These are phyloP conservation scores for Cebidichthys violaceus DNA, from an alignment of 2,113 vertebrate genomes.

Conservation along the genomic window DNA sequence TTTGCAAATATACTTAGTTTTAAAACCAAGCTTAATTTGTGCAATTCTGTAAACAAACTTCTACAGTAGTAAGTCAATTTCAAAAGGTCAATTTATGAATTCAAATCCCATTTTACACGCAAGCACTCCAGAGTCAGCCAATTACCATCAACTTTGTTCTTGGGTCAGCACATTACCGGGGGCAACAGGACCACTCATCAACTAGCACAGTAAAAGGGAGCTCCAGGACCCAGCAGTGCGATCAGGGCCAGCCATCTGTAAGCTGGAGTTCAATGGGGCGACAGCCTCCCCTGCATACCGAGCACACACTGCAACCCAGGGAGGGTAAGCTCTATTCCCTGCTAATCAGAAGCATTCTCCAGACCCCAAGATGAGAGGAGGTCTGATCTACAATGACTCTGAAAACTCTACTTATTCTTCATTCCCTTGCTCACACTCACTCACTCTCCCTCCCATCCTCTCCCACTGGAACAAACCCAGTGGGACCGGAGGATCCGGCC, in stretches of 20 bases:
- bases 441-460: slow-evolving; percentile 5
- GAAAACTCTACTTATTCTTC: slow-evolving; percentile 45
- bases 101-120: slow-evolving; percentile 26
- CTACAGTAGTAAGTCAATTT: slow-evolving; percentile 46
- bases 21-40: slow-evolving; percentile 42
- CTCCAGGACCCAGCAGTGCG: slow-evolving; percentile 47
- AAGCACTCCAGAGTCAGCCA: slow-evolving; percentile 45
- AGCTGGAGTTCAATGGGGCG: slow-evolving; percentile 39
- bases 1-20: slow-evolving; percentile 42
- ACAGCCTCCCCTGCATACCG: slow-evolving; percentile 38
- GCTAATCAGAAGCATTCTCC: slow-evolving; percentile 53
- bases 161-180: slow-evolving; percentile 48
- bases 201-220: slow-evolving; percentile 48
- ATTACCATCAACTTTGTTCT: slow-evolving; percentile 64
- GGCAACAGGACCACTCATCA: slow-evolving; percentile 56
- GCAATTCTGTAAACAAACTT: slow-evolving; percentile 58
- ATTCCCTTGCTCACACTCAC: slow-evolving; percentile 18
- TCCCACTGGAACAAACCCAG: slow-evolving; percentile 45
- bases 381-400: slow-evolving; percentile 45
- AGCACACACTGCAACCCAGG: slow-evolving; percentile 34
- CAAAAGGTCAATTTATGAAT: slow-evolving; percentile 51
- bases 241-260: slow-evolving; percentile 56
- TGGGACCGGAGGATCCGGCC: slow-evolving; percentile 43
- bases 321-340: slow-evolving; percentile 15
- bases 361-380: slow-evolving; percentile 43